Percentiles rank a stretch among this genome's conserved stretches.
These are phyloP conservation scores for Chitala chitala DNA, from an alignment of 2,113 vertebrate species.

Conservation along the genomic window DNA sequence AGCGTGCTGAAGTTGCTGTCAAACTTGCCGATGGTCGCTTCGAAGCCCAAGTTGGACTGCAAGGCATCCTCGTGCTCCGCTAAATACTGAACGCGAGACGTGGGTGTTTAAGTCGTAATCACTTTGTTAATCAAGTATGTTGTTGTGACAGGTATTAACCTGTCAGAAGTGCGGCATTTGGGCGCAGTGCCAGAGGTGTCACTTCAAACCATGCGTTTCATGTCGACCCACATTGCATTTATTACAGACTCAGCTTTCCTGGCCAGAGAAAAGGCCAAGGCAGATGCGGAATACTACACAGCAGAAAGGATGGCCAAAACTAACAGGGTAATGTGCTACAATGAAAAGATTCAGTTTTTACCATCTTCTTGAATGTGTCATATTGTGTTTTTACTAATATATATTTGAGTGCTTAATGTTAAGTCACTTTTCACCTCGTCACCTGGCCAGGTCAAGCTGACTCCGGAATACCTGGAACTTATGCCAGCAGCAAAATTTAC, in stretches of 20 bases:
- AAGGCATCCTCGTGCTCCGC: conserved; percentile 68
- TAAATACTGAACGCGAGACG: conserved; percentile 68
- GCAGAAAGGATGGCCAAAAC: conserved; percentile 77
- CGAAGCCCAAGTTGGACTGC: conserved; percentile 75
- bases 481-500: conserved; percentile 94
- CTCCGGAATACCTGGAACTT: conserved; percentile 87
- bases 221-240: not conserved
- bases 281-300: conserved; percentile 88
- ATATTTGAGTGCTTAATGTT: no score
- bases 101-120: no score
- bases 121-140: no score
- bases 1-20: conserved; percentile 88
- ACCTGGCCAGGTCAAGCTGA: conserved; percentile 80
- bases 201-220: not conserved
- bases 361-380: no score
- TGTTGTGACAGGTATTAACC: no score
- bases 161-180: no score
- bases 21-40: conserved; percentile 83
- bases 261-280: conserved; percentile 81
- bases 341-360: no score
- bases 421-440: not conserved
- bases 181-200: not conserved
- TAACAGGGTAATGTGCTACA: conserved; percentile 81
- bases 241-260: conserved; percentile 80
- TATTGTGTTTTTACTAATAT: no score